Evolutionary conservation across 2,113 vertebrate species (phyloP).

Genomic region (Coregonus clupeaformis): DNA sequence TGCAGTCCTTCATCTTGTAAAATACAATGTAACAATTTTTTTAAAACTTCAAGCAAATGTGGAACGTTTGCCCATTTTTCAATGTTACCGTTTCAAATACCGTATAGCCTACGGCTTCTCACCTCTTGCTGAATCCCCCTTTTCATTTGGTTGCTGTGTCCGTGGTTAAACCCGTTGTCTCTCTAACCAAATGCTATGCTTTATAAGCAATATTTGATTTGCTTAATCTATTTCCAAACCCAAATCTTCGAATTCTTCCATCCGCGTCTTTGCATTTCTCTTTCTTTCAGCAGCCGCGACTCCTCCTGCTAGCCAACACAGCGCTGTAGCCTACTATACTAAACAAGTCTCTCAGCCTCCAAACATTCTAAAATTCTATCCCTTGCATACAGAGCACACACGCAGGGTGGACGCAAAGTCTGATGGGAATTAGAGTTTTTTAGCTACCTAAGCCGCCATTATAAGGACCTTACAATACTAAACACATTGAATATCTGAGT

Average conservation of each 20-base stretch:
- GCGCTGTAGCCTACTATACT: constrained; percentile 35
- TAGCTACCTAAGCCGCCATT: not conserved
- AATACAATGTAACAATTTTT: constrained; percentile 8
- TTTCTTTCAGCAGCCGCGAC: constrained; percentile 47
- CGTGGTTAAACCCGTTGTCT: constrained; percentile 30
- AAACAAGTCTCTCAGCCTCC: constrained; percentile 67
- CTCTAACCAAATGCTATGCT: constrained; percentile 7
- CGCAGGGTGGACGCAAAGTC: constrained; percentile 34
- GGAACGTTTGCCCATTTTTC: constrained; percentile 40
- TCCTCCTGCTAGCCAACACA: constrained; percentile 69
- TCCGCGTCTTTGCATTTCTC: constrained; percentile 51
- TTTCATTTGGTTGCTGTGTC: constrained; percentile 28
- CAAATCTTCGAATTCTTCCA: constrained; percentile 25
- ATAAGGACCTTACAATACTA: not conserved
- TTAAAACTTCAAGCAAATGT: constrained; percentile 52
- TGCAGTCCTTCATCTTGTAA: not conserved
- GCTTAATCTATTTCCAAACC: too few relatives aligned
- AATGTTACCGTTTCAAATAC: constrained; percentile 40
- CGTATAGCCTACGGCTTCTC: constrained; percentile 50
- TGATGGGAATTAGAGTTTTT: constrained; percentile 64
- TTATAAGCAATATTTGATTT: too few relatives aligned
- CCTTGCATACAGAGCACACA: constrained; percentile 51
- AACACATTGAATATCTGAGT: not conserved
- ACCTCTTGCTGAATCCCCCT: constrained; percentile 52
- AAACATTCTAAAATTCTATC: constrained; percentile 36